A percentile compares a stretch with the other conserved stretches of the same genome.
phyloP scores from a whole-genome alignment of 2,888 invertebrate genomes.

The Drosophila atripex region DNA sequence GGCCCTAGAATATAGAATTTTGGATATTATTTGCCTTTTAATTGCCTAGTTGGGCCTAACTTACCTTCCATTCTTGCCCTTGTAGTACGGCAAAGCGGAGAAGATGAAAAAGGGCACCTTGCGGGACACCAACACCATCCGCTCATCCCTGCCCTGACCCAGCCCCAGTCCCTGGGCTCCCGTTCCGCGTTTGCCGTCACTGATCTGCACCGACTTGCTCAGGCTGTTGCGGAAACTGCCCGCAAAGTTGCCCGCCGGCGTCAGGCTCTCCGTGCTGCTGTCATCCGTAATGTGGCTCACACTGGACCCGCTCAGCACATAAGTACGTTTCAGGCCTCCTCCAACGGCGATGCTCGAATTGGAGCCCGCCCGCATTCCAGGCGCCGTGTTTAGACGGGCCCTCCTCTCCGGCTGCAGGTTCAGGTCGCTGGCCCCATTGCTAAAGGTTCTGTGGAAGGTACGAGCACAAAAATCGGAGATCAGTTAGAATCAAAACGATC shows the following conservation, averaged over 20 bases:
- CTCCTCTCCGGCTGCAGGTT: slow-evolving; percentile 79
- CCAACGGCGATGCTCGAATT: slow-evolving; percentile 55
- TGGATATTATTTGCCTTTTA: background rate
- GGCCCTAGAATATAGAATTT: slow-evolving; percentile 82
- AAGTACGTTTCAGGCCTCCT: slow-evolving; percentile 75
- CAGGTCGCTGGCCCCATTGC: slow-evolving; percentile 82
- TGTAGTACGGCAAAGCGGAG: slow-evolving; percentile 93
- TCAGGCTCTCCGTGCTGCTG: slow-evolving; percentile 93
- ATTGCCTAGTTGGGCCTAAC: slow-evolving; percentile 38
- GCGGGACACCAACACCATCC: slow-evolving; percentile 91
- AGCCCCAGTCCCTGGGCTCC: slow-evolving; percentile 87
- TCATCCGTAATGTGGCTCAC: slow-evolving; percentile 82
- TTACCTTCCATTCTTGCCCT: slow-evolving; percentile 87
- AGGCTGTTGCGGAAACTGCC: slow-evolving; percentile 77
- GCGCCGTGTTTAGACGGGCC: slow-evolving; percentile 82
- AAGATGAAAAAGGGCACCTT: slow-evolving; percentile 93
- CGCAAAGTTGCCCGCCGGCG: slow-evolving; percentile 82
- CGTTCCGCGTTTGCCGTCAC: slow-evolving; percentile 79
- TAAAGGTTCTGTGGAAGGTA: slow-evolving; percentile 83
- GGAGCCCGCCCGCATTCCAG: slow-evolving; percentile 74
- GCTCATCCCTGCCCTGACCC: slow-evolving; percentile 86
- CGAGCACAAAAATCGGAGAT: slow-evolving; percentile 10
- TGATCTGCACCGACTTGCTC: slow-evolving; percentile 81
- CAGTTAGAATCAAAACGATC: slow-evolving; percentile 50
- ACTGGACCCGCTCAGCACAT: slow-evolving; percentile 78